Evolutionary conservation across 1,140 invertebrate genomes (phyloP).

Genomic region (Drosophila littoralis): DNA sequence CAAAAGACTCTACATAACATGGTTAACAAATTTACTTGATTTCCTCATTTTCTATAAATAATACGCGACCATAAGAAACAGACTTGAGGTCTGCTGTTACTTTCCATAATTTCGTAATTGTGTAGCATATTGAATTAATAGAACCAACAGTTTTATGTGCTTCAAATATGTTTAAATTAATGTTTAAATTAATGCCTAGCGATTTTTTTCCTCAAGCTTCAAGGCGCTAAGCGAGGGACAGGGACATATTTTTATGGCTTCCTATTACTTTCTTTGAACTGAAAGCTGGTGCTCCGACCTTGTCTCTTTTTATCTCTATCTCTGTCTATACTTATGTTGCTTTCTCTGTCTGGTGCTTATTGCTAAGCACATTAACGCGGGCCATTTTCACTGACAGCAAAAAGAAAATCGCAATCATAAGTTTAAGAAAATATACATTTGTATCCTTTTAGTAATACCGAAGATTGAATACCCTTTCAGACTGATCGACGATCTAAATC

Average conservation of each 20-base stretch:
- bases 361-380: constrained; percentile 68
- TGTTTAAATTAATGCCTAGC: constrained; percentile 58
- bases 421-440: constrained; percentile 33
- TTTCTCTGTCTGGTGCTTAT: constrained; percentile 40
- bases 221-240: constrained; percentile 52
- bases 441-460: not conserved
- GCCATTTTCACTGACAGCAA: constrained; percentile 64
- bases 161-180: constrained; percentile 71
- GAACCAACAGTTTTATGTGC: constrained; percentile 36
- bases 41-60: not conserved
- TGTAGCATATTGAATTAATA: constrained; percentile 30
- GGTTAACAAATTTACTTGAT: no score
- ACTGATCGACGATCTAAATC: no score
- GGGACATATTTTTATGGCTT: constrained; percentile 62
- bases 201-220: constrained; percentile 59
- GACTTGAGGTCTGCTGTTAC: constrained; percentile 5
- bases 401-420: constrained; percentile 66
- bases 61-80: constrained; percentile 5
- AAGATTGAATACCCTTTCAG: constrained; percentile 6
- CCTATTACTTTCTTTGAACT: constrained; percentile 18
- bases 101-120: constrained; percentile 10
- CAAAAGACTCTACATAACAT: no score
- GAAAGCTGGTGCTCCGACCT: constrained; percentile 3
- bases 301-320: constrained; percentile 5
- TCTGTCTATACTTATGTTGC: not conserved